phyloP scores from a whole-genome alignment of 2,797 vertebrate species.

The Neomorphus geoffroyi region DNA sequence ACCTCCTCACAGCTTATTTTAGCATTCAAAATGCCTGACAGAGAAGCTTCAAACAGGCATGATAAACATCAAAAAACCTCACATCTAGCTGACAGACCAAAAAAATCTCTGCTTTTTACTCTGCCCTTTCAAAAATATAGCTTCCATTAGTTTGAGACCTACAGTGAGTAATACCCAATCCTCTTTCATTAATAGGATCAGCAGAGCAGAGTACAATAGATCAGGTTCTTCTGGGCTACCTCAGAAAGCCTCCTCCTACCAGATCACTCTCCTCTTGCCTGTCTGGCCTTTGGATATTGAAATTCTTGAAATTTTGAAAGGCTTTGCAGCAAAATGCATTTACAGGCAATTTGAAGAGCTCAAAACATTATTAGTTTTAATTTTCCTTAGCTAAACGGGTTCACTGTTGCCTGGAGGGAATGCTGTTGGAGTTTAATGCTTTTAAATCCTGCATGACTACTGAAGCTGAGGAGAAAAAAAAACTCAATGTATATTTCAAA shows the following conservation, averaged over 20 bases:
- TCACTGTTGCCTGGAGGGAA: background rate
- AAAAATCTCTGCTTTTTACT: background rate
- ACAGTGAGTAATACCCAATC: background rate
- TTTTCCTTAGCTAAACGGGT: background rate
- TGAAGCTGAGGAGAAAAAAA: background rate
- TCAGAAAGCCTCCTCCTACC: background rate
- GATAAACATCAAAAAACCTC: background rate
- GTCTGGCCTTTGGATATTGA: background rate
- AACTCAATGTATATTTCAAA: accelerated
- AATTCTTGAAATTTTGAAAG: background rate
- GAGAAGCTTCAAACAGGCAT: background rate
- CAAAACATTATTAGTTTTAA: background rate
- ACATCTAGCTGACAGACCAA: background rate
- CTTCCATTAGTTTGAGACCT: background rate
- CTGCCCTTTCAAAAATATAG: background rate
- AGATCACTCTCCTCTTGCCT: background rate
- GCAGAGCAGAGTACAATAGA: background rate
- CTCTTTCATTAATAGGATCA: background rate
- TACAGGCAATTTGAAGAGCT: background rate
- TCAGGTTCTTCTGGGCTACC: background rate
- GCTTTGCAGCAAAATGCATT: background rate
- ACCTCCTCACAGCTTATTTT: background rate
- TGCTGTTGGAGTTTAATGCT: background rate
- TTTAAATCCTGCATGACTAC: background rate
- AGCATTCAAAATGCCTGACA: background rate